Conservation (phyloP, 2,797 vertebrate species). For the Xenentodon cancila region DNA sequence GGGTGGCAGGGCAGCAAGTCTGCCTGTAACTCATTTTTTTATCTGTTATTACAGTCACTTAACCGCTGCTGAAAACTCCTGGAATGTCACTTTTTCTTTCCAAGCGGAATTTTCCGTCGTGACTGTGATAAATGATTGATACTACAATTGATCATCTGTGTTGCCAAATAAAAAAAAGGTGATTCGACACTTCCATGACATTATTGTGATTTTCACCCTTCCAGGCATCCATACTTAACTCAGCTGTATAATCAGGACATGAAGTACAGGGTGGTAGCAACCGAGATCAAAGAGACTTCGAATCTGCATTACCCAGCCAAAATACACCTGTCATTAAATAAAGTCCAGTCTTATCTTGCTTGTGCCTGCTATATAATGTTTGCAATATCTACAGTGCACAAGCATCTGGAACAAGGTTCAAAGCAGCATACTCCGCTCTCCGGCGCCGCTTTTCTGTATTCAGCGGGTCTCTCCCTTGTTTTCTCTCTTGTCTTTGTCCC, state of each 20-base stretch:
- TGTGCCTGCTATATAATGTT: conserved; percentile 38
- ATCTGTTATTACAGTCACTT: conserved; percentile 34
- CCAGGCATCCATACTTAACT: neutral
- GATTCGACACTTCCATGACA: neutral
- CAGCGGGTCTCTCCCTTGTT: conserved; percentile 27
- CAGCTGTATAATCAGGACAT: neutral
- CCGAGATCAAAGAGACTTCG: conserved; percentile 20
- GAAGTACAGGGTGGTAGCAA: neutral
- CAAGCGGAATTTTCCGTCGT: neutral
- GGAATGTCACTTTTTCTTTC: conserved; percentile 3
- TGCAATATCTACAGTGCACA: conserved; percentile 64
- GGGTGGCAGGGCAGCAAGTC: conserved; percentile 54
- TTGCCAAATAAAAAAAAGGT: neutral
- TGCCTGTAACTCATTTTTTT: conserved; percentile 29
- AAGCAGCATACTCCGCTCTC: conserved; percentile 35
- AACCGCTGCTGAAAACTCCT: conserved; percentile 36
- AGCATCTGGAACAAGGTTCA: conserved; percentile 68
- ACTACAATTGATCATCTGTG: conserved; percentile 5
- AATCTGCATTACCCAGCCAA: conserved; percentile 27
- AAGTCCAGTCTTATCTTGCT: conserved; percentile 25
- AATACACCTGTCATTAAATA: conserved; percentile 25
- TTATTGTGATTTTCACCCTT: neutral
- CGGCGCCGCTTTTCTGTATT: conserved; percentile 44
- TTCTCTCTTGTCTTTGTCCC: conserved; percentile 50
- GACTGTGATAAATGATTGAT: neutral